A percentile compares a stretch with the other conserved stretches of the same genome.
Conservation (phyloP, 2,797 vertebrate genomes). For the Microctenopoma steveboyesi region DNA sequence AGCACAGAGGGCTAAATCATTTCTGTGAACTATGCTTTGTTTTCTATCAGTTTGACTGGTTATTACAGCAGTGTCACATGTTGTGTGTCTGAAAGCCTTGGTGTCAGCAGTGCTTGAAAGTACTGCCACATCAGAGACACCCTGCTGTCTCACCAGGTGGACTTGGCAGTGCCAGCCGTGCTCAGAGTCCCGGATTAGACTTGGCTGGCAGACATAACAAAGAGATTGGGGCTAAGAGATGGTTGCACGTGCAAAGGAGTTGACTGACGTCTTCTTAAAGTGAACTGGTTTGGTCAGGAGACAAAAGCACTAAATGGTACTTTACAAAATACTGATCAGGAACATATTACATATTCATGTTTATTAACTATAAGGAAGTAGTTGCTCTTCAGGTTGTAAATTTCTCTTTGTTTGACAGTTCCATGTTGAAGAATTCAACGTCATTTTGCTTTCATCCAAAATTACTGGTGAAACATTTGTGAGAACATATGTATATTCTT, state of each 20-base stretch:
- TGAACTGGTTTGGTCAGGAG: slow-evolving; percentile 19
- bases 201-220: slow-evolving; percentile 48
- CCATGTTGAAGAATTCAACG: neutral
- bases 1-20: neutral
- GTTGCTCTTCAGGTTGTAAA: neutral
- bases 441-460: neutral
- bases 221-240: slow-evolving; percentile 38
- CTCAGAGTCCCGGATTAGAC: slow-evolving; percentile 40
- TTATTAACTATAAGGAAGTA: slow-evolving; percentile 1
- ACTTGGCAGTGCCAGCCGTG: slow-evolving; percentile 30
- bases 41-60: neutral
- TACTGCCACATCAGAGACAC: slow-evolving; percentile 32
- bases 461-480: neutral
- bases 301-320: slow-evolving; percentile 4
- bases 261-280: slow-evolving; percentile 11
- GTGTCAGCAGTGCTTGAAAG: slow-evolving; percentile 39
- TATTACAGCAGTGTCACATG: slow-evolving; percentile 15
- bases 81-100: slow-evolving; percentile 21
- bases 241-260: slow-evolving; percentile 7
- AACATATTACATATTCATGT: slow-evolving; percentile 2
- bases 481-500: no score
- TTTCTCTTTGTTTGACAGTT: slow-evolving; percentile 8
- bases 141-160: slow-evolving; percentile 54
- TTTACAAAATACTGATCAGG: neutral
- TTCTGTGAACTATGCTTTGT: neutral